Evolutionary conservation across 64 coral and sea anemone genomes (phyloP).

Genomic region (Cladopsammia gracilis): DNA sequence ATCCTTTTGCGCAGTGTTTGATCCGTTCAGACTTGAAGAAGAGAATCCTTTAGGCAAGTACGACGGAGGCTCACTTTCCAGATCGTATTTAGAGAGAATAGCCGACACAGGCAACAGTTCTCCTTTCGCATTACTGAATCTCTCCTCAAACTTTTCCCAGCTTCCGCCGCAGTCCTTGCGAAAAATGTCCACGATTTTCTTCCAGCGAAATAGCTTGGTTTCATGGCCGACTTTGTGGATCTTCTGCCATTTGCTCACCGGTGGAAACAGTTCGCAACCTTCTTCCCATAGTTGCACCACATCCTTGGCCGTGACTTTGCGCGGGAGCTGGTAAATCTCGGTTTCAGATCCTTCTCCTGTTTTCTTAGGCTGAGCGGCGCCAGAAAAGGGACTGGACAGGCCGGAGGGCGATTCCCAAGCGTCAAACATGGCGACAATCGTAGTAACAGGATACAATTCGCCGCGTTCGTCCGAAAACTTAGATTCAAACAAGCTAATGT

Average conservation of each 20-base stretch:
- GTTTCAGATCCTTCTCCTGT: conserved; percentile 61
- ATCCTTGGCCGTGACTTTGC: conserved; percentile 96
- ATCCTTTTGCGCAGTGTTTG: neutral
- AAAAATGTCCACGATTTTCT: conserved; percentile 98
- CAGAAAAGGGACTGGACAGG: conserved; percentile 61
- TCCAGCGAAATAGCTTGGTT: conserved; percentile 99
- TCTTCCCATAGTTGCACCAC: conserved; percentile 95
- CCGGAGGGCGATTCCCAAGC: conserved; percentile 82
- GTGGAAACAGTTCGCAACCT: conserved; percentile 91
- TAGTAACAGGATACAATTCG: conserved; percentile 91
- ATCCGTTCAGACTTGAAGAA: conserved; percentile 2
- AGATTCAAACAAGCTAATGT: conserved; percentile 83
- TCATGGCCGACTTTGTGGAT: conserved; percentile 97
- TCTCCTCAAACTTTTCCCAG: conserved; percentile 94
- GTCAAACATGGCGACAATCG: conserved; percentile 97
- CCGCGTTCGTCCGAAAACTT: conserved; percentile 92
- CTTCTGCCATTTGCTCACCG: conserved; percentile 93
- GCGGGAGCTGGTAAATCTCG: conserved; percentile 88
- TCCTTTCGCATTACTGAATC: conserved; percentile 84
- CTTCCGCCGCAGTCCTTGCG: conserved; percentile 89
- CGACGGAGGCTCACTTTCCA: conserved; percentile 86
- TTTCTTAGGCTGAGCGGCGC: neutral
- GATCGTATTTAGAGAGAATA: conserved; percentile 94
- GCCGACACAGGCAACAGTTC: conserved; percentile 94
- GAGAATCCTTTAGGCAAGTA: conserved; percentile 47